Base-by-base conservation (phyloP, 2,888 invertebrate genomes). In the Lymantria monacha region DNA sequence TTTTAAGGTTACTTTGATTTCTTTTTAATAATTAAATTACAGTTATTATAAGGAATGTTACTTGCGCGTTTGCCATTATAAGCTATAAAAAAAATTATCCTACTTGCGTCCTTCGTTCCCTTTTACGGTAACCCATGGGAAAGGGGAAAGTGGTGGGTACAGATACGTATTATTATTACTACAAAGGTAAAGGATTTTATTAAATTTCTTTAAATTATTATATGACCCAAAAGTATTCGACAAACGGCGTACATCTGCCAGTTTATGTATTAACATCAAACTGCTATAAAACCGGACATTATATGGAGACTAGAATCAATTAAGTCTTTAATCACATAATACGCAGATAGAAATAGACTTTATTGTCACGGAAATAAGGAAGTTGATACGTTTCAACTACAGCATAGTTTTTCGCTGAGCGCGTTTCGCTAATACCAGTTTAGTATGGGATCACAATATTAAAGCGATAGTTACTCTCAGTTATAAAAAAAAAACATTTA, bases 261-360 rank as follows among this genome's bases (percentile, higher is more conserved):
- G 62, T 61, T 59, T 59, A 55, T 54, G 60, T 58, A 59, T 57
- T 55, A 69, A 58, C 65, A 70, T 70, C 62, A 69, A 60, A 59
- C 52, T 62, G 60, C 49, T 61, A 72, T 72, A 68, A 74, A 75
- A 69, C 61, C 55, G 63, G 65, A 64, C 65, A 62, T 61, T 76
- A 69, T 71, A 71, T 61, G 53, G 13, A 45, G 47, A 56, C 57
- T 52, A 57, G 53, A 55, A 48, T 55, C 53, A 55, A 61, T 53
- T 49, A 61, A 43, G 14, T 33, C 47, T 51, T 55, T 60, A 49
- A 51, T 30, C 43, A 48, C 43, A 14, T 22, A 51, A 49, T 31
- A 46, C 30, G 2, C 51, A 49, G 33, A 42, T 40, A 33, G 49
- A 53, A 44, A 15, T 52, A 37, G 37, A 62, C 63, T 55, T 56